A percentile compares a stretch with the other conserved stretches of the same genome.
Conservation (phyloP, 2,888 invertebrate species). For the Byasa hedistus region DNA sequence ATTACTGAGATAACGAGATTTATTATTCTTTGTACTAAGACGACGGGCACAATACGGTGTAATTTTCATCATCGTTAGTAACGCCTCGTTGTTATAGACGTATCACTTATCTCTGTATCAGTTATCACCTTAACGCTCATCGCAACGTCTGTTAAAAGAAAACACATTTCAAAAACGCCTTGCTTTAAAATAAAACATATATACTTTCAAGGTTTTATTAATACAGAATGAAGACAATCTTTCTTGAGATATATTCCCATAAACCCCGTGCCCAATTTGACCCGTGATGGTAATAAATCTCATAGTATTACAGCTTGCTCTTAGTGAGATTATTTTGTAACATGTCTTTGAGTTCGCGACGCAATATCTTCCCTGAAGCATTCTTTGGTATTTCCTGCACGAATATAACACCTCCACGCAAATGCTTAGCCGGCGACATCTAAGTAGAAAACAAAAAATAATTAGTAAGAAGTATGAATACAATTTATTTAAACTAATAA, state of each 20-base stretch:
- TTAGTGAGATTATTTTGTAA: constrained; percentile 50
- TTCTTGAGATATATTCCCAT: not conserved
- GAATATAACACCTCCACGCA: constrained; percentile 88
- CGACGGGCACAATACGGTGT: too few species aligned
- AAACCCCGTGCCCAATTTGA: not conserved
- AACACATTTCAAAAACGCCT: too few species aligned
- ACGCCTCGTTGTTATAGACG: too few species aligned
- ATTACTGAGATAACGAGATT: too few species aligned
- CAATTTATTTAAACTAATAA: not conserved
- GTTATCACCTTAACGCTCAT: too few species aligned
- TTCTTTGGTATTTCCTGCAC: constrained; percentile 88
- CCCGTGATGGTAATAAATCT: not conserved
- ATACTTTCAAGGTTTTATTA: too few species aligned
- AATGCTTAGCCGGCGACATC: constrained; percentile 86
- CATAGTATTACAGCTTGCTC: constrained; percentile 55
- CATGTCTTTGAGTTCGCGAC: constrained; percentile 78
- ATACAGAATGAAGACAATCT: not conserved
- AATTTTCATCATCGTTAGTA: too few species aligned
- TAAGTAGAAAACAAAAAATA: constrained; percentile 36
- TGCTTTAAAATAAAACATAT: too few species aligned
- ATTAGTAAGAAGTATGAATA: not conserved
- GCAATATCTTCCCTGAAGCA: constrained; percentile 88
- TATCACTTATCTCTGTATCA: too few species aligned
- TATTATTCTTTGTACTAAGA: too few species aligned
- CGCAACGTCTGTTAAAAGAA: too few species aligned